Percentiles rank a stretch among this genome's conserved stretches.
These are phyloP conservation scores for Oxyscelio sp. DNA, from an alignment of 2,888 invertebrate genomes.

Conservation along the genomic window DNA sequence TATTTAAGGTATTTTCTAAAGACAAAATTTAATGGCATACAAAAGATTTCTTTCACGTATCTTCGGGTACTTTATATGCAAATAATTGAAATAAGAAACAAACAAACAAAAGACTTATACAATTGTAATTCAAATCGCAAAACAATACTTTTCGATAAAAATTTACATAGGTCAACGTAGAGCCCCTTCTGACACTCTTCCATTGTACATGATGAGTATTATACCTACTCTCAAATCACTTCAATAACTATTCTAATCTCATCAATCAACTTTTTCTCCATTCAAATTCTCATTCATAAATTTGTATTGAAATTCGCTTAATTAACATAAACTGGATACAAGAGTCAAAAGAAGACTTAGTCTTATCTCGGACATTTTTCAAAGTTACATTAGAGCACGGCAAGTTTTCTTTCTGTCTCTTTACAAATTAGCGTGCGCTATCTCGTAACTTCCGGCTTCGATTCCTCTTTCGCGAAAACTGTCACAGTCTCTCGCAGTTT, in stretches of 20 bases:
- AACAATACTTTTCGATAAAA: background rate
- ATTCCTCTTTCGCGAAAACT: constrained; percentile 54
- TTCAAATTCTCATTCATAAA: constrained; percentile 53
- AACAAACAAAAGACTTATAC: too few relatives aligned
- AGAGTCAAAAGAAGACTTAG: constrained; percentile 46
- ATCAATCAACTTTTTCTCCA: constrained; percentile 12
- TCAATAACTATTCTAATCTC: constrained; percentile 43
- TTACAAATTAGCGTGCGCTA: constrained; percentile 69
- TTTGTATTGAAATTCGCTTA: constrained; percentile 33
- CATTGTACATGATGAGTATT: constrained; percentile 3
- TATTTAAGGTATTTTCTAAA: too few relatives aligned
- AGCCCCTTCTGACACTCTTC: constrained; percentile 37
- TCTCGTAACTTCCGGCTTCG: constrained; percentile 65
- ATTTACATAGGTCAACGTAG: constrained; percentile 15
- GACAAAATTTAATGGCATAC: too few relatives aligned
- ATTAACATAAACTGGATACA: constrained; percentile 64
- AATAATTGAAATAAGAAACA: too few relatives aligned
- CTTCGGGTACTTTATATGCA: too few relatives aligned
- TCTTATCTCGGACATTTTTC: constrained; percentile 63
- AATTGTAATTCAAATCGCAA: constrained; percentile 30
- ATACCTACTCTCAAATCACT: constrained; percentile 2
- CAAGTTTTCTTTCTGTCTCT: constrained; percentile 46
- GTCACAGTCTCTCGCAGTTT: constrained; percentile 36
- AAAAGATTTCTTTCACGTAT: too few relatives aligned
- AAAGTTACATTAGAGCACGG: constrained; percentile 53